These are phyloP conservation scores for Cheilosia pagana DNA, from an alignment of 2,888 invertebrate species.

Conservation along the genomic window DNA sequence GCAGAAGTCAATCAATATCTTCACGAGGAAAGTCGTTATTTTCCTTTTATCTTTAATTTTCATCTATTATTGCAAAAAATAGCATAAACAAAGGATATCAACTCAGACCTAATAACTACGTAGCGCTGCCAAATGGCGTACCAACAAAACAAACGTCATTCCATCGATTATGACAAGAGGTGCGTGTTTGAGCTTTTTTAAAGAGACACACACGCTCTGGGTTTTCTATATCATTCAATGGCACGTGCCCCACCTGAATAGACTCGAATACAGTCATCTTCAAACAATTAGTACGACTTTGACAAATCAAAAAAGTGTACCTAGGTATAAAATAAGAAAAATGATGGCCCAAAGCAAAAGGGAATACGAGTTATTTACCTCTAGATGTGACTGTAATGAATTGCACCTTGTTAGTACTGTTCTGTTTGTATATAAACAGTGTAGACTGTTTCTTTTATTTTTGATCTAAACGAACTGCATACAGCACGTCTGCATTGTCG, in stretches of 20 bases:
- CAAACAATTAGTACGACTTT: background rate
- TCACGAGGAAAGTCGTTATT: background rate
- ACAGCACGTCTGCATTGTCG: too few relatives aligned
- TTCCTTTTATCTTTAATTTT: slow-evolving; percentile 1
- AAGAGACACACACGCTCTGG: background rate
- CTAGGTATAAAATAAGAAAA: slow-evolving; percentile 22
- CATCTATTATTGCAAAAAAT: slow-evolving; percentile 9
- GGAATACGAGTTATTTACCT: too few relatives aligned
- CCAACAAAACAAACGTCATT: background rate
- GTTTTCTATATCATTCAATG: background rate
- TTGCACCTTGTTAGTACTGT: too few relatives aligned
- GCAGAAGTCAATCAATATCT: slow-evolving; percentile 22
- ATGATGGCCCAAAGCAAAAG: background rate
- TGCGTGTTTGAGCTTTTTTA: background rate
- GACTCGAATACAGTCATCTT: background rate
- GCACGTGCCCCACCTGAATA: background rate
- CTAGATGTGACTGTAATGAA: too few relatives aligned
- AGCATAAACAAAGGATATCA: background rate
- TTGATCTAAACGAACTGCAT: too few relatives aligned
- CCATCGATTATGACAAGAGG: slow-evolving; percentile 16
- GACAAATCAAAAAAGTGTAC: slow-evolving; percentile 14
- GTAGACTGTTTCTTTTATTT: too few relatives aligned
- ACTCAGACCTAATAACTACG: background rate
- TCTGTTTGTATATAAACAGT: too few relatives aligned
- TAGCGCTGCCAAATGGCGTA: background rate